Evolutionary conservation across 2,888 invertebrate species (phyloP).

Genomic region (Drosophila anceps): DNA sequence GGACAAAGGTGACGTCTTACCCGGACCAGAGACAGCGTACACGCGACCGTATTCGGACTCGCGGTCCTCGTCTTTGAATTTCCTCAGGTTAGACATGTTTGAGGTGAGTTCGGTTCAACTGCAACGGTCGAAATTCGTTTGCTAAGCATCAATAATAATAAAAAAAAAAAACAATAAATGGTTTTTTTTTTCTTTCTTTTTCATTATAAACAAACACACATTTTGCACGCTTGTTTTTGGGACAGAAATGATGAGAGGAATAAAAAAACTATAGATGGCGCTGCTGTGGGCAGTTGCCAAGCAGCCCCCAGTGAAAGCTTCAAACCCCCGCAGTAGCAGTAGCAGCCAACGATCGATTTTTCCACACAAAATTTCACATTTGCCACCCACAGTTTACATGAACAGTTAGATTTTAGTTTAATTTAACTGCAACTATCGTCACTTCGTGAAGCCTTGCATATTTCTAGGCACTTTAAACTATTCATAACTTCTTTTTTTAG

Average conservation of each 20-base stretch:
- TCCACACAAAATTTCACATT: constrained; percentile 69
- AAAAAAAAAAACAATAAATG: constrained; percentile 22
- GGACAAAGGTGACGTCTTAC: constrained; percentile 86
- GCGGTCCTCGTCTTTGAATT: constrained; percentile 89
- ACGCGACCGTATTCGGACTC: constrained; percentile 97
- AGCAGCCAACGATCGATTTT: constrained; percentile 64
- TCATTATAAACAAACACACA: constrained; percentile 67
- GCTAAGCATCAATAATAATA: constrained; percentile 34
- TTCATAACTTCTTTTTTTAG: constrained; percentile 11
- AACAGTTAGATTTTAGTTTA: not conserved
- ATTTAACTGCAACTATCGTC: constrained; percentile 20
- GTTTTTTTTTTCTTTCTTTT: not conserved
- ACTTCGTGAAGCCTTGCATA: constrained; percentile 8
- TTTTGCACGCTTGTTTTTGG: constrained; percentile 51
- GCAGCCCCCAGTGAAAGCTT: constrained; percentile 69
- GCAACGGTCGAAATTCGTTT: constrained; percentile 52
- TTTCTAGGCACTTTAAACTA: constrained; percentile 11
- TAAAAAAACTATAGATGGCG: constrained; percentile 67
- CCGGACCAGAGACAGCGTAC: constrained; percentile 98
- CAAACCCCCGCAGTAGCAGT: constrained; percentile 56
- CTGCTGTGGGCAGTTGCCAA: constrained; percentile 52
- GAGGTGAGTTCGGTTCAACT: constrained; percentile 55
- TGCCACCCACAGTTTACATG: constrained; percentile 28
- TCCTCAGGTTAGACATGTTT: constrained; percentile 79
- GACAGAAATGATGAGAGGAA: constrained; percentile 1